These are phyloP conservation scores for Melolontha melolontha DNA, from an alignment of 2,888 invertebrate genomes.

Conservation along the genomic window DNA sequence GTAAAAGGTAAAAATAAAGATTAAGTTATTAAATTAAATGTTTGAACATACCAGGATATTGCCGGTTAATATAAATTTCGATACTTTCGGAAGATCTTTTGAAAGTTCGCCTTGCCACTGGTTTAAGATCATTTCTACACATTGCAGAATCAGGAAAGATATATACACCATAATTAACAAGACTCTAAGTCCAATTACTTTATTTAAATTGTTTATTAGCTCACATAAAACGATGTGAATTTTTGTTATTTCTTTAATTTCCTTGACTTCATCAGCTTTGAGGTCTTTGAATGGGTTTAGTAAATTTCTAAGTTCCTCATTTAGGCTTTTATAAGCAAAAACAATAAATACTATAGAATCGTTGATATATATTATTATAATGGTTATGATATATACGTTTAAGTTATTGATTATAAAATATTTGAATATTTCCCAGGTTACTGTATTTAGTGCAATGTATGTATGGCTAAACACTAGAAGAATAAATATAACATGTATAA, in stretches of 20 bases:
- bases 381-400: constrained; percentile 15
- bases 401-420: constrained; percentile 1
- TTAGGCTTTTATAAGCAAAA: neutral
- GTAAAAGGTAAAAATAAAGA: too few species aligned
- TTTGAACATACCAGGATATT: neutral
- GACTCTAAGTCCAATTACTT: constrained; percentile 22
- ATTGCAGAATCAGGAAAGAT: constrained; percentile 12
- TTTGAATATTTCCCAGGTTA: constrained; percentile 10
- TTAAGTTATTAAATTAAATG: too few species aligned
- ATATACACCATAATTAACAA: constrained; percentile 17
- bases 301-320: constrained; percentile 1
- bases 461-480: neutral
- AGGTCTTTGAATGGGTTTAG: neutral
- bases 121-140: constrained; percentile 11
- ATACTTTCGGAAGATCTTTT: neutral
- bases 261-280: neutral
- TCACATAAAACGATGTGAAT: constrained; percentile 25
- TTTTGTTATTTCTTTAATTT: constrained; percentile 6
- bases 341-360: constrained; percentile 18
- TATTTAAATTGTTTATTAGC: constrained; percentile 22
- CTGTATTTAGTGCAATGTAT: neutral
- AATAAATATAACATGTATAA: constrained; percentile 4
- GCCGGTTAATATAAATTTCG: constrained; percentile 1
- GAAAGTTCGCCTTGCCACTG: neutral
- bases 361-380: constrained; percentile 11